Base-by-base conservation (phyloP, 2,888 invertebrate genomes). In the Spatulosminthurus flaviceps region DNA sequence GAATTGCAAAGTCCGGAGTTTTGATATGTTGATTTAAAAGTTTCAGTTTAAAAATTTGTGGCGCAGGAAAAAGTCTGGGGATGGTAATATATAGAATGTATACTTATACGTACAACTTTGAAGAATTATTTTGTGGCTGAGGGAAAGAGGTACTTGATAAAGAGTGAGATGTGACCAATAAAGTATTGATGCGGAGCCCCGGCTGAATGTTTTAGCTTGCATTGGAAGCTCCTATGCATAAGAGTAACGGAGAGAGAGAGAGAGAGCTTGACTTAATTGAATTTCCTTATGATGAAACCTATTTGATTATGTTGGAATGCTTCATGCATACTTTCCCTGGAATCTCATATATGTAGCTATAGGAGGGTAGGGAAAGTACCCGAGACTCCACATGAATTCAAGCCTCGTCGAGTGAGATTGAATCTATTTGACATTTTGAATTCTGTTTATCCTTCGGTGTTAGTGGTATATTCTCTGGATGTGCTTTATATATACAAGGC, bases 231-330 rank as follows among this genome's bases (percentile, higher is more conserved):
- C 16, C 1, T 2, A 51, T 22, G 42, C 42, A 71, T 28, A 28
- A 21, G 26, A 2, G 19, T 9, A n/a, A 51, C 2, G 42, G 2
- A 9, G 41, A 11, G 2, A 13, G n/a, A n/a, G n/a, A 34, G 69
- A 69, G 34, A 29, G 21, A 69, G 34, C 24, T 69, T 13, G 0
- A 19, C 19, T 69, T 34, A 69, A 69, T 69, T 69, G 69, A 34
- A 69, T 69, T 69, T 69, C 34, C 69, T 69, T 69, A 29, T 69
- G 34, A 34, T 69, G 69, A 69, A 69, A 69, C 69, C 69, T 28
- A 69, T 69, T 69, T 69, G 29, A 69, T 69, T 69, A 69, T 29
- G 34, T n/a, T 28, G 69, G 34, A 69, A 69, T 51, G 51, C 51
- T 19, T 11, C 16, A 2, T 51, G 19, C 51, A 51, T 34, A 34